Conservation (phyloP, 35 echinoderm and acorn worm species). For the Eucidaris tribuloides region DNA sequence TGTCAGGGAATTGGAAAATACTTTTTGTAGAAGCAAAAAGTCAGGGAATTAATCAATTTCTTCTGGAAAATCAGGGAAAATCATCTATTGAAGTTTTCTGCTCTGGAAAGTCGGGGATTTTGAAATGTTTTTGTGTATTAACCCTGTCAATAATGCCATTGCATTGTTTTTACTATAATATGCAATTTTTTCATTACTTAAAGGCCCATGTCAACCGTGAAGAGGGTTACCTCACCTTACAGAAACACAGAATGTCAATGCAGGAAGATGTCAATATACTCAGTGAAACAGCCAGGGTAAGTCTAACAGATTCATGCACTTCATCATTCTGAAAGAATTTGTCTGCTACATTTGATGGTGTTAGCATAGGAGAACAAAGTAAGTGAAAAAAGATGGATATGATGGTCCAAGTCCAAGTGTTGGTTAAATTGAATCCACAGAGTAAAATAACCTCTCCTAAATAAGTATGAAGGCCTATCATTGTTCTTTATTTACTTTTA, state of each 20-base stretch:
- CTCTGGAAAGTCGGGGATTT: background rate
- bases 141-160: background rate
- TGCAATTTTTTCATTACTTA: background rate
- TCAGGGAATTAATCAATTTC: no score
- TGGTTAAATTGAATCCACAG: background rate
- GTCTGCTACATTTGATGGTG: background rate
- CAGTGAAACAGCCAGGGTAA: slow-evolving; percentile 83
- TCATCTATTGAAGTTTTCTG: background rate
- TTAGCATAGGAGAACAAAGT: background rate
- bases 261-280: slow-evolving; percentile 77
- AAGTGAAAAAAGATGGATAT: background rate
- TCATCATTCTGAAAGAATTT: background rate
- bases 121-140: background rate
- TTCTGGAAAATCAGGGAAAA: background rate
- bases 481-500: no score
- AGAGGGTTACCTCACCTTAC: slow-evolving; percentile 83
- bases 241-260: slow-evolving; percentile 95
- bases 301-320: background rate
- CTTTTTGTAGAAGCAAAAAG: no score
- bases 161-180: background rate
- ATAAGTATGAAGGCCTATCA: background rate
- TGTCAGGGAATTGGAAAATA: no score
- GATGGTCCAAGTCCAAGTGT: background rate
- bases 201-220: slow-evolving; percentile 90
- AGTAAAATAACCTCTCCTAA: background rate